Evolutionary conservation across 1,140 invertebrate genomes (phyloP), one percentile per base, ranked within the genome.

Genomic region (Formica selysi): DNA sequence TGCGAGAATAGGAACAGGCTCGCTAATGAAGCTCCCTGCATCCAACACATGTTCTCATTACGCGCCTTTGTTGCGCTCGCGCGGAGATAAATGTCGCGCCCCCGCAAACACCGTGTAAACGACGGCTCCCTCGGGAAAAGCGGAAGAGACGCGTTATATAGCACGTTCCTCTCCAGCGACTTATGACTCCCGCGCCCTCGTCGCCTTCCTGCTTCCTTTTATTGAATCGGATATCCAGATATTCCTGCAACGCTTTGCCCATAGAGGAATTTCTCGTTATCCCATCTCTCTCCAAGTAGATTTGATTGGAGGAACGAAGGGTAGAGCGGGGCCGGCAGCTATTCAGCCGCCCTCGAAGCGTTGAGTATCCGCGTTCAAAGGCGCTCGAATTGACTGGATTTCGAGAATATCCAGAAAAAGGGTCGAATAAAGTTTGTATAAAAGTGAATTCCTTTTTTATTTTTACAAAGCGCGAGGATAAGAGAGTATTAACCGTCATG

Each of bases 21-120:
- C 80, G 87, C 89, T 92, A 92, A 93, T 89, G 90, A 91, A 91
- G 90, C 89, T 85, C 90, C 88, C 88, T 87, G 70, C 83, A 76
- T 92, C 87, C 86, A 86, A 91, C 91, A 93, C 93, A 94, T 94
- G 94, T 92, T 93, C 93, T 94, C 93, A 91, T 94, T 95, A 94
- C 92, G 91, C 86, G 89, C 92, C 90, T 95, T 95, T 95, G 94
- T 95, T 94, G 91, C 92, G 84, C 87, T 67, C 74, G 71, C 64
- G 62, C 22, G 59, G 71, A 78, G 89, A 89, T 90, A 90, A 87
- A 86, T 89, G 86, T 57, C 73, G 65, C 51, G 85, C 87, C 88
- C 85, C 67, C 57, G 64, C 80, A 87, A 90, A 86, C 73, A 92
- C 91, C 86, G 73, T 84, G 85, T 84, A 85, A 87, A 90, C 90